A percentile compares a stretch with the other conserved stretches of the same genome.
Evolutionary conservation across 2,113 vertebrate genomes (phyloP).

Genomic region (Raja brachyura): DNA sequence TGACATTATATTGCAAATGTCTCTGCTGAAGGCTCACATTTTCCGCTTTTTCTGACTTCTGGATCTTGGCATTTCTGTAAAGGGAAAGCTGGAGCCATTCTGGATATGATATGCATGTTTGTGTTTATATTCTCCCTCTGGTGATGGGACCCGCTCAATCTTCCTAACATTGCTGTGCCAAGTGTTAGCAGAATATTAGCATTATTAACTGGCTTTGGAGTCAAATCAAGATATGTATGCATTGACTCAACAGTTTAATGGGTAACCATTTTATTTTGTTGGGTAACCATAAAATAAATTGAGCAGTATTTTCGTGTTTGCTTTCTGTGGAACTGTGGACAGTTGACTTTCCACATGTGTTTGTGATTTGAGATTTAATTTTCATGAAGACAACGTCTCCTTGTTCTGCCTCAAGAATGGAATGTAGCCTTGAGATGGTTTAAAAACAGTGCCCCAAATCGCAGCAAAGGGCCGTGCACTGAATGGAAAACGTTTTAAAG

Average conservation of each 20-base stretch:
- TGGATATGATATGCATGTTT: not conserved
- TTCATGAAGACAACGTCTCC: constrained; percentile 16
- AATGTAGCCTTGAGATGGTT: not conserved
- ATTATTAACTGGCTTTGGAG: not conserved
- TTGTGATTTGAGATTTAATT: not conserved
- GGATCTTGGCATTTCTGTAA: not conserved
- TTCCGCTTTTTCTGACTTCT: not conserved
- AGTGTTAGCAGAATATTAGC: not conserved
- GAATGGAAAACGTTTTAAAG: constrained; percentile 34
- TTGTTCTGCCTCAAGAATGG: constrained; percentile 1
- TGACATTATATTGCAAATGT: not conserved
- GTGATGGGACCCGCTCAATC: not conserved
- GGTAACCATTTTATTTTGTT: not conserved
- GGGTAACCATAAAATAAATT: not conserved
- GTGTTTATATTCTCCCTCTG: not conserved
- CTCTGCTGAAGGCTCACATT: not conserved
- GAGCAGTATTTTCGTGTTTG: constrained; percentile 1
- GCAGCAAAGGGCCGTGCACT: not conserved
- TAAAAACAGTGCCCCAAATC: not conserved
- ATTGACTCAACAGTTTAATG: not conserved
- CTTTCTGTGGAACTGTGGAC: not conserved
- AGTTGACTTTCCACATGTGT: constrained; percentile 34
- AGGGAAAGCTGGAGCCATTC: not conserved
- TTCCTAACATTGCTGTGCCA: not conserved
- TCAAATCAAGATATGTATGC: too few species aligned